Evolutionary conservation across 2,113 vertebrate species (phyloP), one percentile per base, ranked within the genome.

Genomic region (Mastomys natalensis): DNA sequence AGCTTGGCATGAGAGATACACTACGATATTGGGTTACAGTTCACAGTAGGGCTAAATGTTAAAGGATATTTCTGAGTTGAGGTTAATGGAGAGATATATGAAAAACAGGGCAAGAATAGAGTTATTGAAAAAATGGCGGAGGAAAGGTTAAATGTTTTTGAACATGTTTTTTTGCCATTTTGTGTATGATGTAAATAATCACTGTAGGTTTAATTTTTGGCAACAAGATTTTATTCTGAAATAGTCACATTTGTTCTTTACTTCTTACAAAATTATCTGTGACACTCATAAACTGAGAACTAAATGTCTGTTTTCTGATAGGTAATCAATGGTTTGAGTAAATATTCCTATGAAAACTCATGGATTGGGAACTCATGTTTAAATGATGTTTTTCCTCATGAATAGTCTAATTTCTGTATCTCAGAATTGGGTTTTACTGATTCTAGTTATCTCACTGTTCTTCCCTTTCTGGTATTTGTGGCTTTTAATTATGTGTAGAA

Each of bases 341-440:
- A 13, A 70, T 73, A 19, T 1, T 21, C 2, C 24, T 13, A 7
- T 21, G 12, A 72, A 72, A 72, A 45, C 2, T 60, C 10, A 29
- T 34, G 26, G 15, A 0, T n/a, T 6, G 2, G n/a, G 8, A 53
- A n/a, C n/a, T n/a, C n/a, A n/a, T n/a, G n/a, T 29, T 26, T 74
- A 62, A 48, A 43, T 74, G 21, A 0, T 55, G 3, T 31, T 16
- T 45, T 64, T 29, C 1, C 0, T 66, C 8, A 9, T 16, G 17
- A 66, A 53, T 37, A 43, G 31, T 74, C 5, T 37, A 45, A 8
- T 66, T n/a, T 34, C 74, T 77, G 37, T 37, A 19, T n/a, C 31
- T 87, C 40, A 55, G 19, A 48, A 84, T n/a, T 24, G 7, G 12
- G 2, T 22, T 82, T 85, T 17, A 29, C 26, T 43, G n/a, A 37